Evolutionary conservation across 2,888 invertebrate genomes (phyloP).

Genomic region (Harpalus rubripes): DNA sequence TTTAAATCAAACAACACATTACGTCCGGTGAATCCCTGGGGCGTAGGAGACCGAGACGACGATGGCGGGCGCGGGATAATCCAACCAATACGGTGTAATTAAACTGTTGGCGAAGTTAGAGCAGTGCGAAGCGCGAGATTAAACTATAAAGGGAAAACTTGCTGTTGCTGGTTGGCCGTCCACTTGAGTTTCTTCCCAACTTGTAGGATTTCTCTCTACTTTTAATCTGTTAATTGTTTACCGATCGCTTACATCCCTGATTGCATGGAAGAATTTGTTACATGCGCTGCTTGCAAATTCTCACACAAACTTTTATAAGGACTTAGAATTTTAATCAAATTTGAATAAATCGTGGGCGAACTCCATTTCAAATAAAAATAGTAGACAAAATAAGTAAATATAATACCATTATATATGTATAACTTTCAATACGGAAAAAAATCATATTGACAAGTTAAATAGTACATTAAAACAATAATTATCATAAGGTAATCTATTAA

Average conservation of each 20-base stretch:
- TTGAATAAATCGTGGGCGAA: not conserved
- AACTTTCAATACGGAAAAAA: too few species aligned
- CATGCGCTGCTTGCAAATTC: not conserved
- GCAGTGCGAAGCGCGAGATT: slow-evolving; percentile 23
- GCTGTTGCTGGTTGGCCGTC: slow-evolving; percentile 6
- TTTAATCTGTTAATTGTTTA: slow-evolving; percentile 48
- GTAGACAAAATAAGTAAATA: not conserved
- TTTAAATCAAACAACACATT: slow-evolving; percentile 50
- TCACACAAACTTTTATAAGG: not conserved
- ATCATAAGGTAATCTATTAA: too few species aligned
- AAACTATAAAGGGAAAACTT: slow-evolving; percentile 48
- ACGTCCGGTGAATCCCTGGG: slow-evolving; percentile 18
- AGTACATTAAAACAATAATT: too few species aligned
- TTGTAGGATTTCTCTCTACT: slow-evolving; percentile 46
- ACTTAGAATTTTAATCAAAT: slow-evolving; percentile 7
- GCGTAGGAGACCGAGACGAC: not conserved
- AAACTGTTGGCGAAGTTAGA: slow-evolving; percentile 47
- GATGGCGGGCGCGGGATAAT: slow-evolving; percentile 14
- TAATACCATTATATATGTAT: not conserved
- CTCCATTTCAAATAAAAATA: not conserved
- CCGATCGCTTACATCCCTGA: slow-evolving; percentile 39
- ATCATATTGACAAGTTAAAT: not conserved
- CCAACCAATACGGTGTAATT: slow-evolving; percentile 47
- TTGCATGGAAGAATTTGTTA: slow-evolving; percentile 23
- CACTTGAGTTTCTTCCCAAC: slow-evolving; percentile 42